Percentiles rank a stretch among this genome's conserved stretches.
Conservation (phyloP, 2,113 vertebrate species). For the Callocephalon fimbriatum region DNA sequence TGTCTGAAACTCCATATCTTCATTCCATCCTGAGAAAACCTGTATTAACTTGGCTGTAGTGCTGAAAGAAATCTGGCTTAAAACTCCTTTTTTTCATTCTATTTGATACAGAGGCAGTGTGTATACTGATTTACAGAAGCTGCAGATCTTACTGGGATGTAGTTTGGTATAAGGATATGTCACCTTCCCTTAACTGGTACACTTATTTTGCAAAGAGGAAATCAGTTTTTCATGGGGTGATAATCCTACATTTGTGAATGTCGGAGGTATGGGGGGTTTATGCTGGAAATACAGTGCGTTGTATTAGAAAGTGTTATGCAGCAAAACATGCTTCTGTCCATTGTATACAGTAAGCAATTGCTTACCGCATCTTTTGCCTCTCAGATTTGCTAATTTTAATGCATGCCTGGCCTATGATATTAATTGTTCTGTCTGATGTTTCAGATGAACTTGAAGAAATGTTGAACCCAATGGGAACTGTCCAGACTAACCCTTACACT, state of each 20-base stretch:
- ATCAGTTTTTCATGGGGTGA: background rate
- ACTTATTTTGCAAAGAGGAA: background rate
- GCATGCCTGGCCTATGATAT: background rate
- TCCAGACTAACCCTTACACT: constrained; percentile 95
- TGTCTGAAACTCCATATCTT: background rate
- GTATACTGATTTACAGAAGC: background rate
- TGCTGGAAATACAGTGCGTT: background rate
- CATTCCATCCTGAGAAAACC: background rate
- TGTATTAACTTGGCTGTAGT: background rate
- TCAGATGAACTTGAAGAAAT: constrained; percentile 99
- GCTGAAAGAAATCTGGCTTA: background rate
- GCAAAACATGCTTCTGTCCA: background rate
- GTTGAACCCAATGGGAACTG: constrained; percentile 97
- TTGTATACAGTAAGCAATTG: background rate
- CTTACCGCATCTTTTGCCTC: background rate
- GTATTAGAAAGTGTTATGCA: background rate
- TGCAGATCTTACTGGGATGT: background rate
- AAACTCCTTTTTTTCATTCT: background rate
- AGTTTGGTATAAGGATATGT: background rate
- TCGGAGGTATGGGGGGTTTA: background rate
- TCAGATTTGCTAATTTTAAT: background rate
- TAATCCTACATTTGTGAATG: background rate
- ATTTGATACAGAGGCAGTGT: background rate
- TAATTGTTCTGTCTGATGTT: constrained; percentile 25
- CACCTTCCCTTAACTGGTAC: background rate